Base-by-base conservation (phyloP, 2,888 invertebrate genomes). In the Julus scanicus region DNA sequence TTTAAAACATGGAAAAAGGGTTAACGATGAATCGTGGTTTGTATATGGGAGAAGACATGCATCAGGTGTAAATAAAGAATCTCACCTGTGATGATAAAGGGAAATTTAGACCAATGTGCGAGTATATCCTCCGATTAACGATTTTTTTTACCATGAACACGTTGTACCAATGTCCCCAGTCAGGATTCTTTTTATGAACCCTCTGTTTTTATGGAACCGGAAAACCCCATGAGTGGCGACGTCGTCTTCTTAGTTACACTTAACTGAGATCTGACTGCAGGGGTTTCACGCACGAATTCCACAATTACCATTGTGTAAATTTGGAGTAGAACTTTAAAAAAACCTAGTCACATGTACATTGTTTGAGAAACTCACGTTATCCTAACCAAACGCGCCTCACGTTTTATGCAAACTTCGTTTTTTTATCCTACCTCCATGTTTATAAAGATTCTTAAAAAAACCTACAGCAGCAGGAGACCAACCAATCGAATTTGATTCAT, bases 231-330 rank as follows among this genome's bases (percentile, higher is more conserved):
- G 11, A 4, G 2, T 11, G 71, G 71, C 20, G 71, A 71, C 71
- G 71, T n/a, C n/a, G 63, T 63, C 63, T 63, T 63, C 53, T 53
- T n/a, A 71, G 29, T 71, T 71, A 20, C 71, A 71, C 71, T 71
- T 29, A 29, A 71, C 71, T n/a, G n/a, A 63, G 63, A 63, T 63
- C 2, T 63, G 63, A 63, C 63, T n/a, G n/a, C 63, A 20, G 71
- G 71, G 71, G 71, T 71, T 71, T 71, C 71, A 71, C 71, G 71
- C 71, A 71, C 71, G 71, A 71, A 71, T 71, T 71, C 29, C 71
- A 29, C 71, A 71, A 71, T 20, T 29, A 6, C 71, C 71, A 71
- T 71, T 71, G 71, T 71, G 29, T 71, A 71, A 9, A 71, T 71
- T 20, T 71, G 11, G 71, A 71, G 71, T 71, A 71, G 29, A 71